Base-by-base conservation (phyloP, 2,888 invertebrate species). In the Agrochola circellaris region DNA sequence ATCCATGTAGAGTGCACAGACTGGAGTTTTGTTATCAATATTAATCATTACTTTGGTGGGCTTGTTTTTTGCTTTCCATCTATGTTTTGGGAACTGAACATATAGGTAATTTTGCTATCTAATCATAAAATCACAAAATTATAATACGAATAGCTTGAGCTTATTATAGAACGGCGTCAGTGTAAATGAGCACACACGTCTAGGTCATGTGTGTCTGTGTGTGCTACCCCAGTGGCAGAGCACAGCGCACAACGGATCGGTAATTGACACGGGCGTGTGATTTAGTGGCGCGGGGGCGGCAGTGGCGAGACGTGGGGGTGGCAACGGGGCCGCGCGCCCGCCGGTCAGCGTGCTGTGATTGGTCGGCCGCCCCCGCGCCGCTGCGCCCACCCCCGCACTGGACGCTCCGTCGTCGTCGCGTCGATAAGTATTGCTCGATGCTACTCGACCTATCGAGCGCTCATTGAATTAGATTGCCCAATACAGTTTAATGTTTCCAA, bases 201-300 rank as follows among this genome's bases (percentile, higher is more conserved):
- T n/a, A 17, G 8, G n/a, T 6, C 15, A 15, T 9, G n/a, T 58
- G 61, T 45, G 69, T 23, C 3, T 51, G 23, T 30, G 77, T 61
- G 73, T 42, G 76, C 58, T 6, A 20, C 65, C 34, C 20, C 48
- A 26, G 51, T 13, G 54, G 30, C 69, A 68, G 68, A 13, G 54
- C 54, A 26, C 48, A 13, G 79, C 60, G 67, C 70, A 11, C 51
- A 69, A 75, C 79, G 73, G 65, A 38, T 38, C 65, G 62, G 74
- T 89, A 91, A 91, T 91, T 89, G 90, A 92, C 90, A 90, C 85
- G 81, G 88, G 71, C 83, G 83, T 74, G 88, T 89, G 90, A 90
- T 90, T 89, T 87, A 90, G 89, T 86, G 86, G 70, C 20, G 79
- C 89, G 85, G 79, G 82, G 89, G 85, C 79, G 82, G 81, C 54